Evolutionary conservation across 2,113 vertebrate species (phyloP), one percentile per base, ranked within the genome.

Genomic region (Phylloscopus trochiloides): DNA sequence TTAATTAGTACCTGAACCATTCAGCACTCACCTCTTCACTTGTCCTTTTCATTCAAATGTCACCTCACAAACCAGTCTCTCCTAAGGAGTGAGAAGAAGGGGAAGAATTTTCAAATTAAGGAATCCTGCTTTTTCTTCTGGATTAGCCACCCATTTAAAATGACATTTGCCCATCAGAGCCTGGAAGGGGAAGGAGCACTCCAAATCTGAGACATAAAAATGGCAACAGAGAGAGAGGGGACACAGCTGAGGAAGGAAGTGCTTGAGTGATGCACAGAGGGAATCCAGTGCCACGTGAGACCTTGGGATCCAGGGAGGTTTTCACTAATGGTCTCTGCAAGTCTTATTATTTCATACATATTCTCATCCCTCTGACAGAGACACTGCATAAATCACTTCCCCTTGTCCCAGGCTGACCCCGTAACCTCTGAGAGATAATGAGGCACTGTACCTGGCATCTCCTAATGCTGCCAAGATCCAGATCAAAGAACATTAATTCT

Each of bases 401-500:
- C 61, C 93, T 94, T 96, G 93, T 96, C 80, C 95, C 93, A 86
- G 82, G 52, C 50, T 96, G 88, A 96, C 95, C 94, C 71, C 8
- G 24, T 87, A 89, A 96, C 97, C 96, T 93, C 90, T 40, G 80
- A 59, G 90, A 94, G 74, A 96, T 97, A 97, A 97, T 94, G 90
- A 96, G 92, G 80, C 74, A 29, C 75, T 34, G 74, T 76, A 90
- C 88, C 88, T 74, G 54, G 74, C 91, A 92, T 92, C 92, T 84
- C 75, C 74, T 80, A 91, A 93, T 59, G 77, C 96, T 96, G 93
- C 92, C 93, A 89, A 96, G 96, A 95, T 96, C 77, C 38, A 40
- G 92, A 96, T 95, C 96, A 95, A 97, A 96, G 93, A 88, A 93
- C 94, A 96, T 97, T 94, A 96, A 97, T 97, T 96, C 90, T 91